A percentile compares a stretch with the other conserved stretches of the same genome.
These are phyloP conservation scores for Drosophila paramelanica DNA, from an alignment of 2,888 invertebrate genomes.

Conservation along the genomic window DNA sequence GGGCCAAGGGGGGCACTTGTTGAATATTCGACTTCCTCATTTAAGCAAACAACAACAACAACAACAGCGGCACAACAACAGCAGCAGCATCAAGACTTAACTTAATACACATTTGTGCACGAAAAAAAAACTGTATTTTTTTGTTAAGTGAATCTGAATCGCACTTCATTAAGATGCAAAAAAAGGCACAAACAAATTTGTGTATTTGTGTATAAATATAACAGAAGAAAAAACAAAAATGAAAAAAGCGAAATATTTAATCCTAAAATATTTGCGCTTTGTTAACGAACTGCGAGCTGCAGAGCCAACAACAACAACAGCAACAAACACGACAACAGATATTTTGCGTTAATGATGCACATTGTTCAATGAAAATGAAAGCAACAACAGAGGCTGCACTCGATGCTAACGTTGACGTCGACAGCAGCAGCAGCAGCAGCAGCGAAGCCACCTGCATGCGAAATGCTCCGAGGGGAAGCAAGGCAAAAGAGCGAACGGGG, in stretches of 20 bases:
- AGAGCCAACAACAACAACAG: slow-evolving; percentile 40
- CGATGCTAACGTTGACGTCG: neutral
- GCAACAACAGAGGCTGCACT: slow-evolving; percentile 43
- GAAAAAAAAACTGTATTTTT: slow-evolving; percentile 10
- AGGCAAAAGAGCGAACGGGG: too few species aligned
- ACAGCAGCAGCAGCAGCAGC: neutral
- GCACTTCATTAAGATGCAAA: slow-evolving; percentile 74
- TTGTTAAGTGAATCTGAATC: slow-evolving; percentile 69
- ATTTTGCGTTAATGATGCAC: slow-evolving; percentile 76
- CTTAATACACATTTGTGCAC: slow-evolving; percentile 44
- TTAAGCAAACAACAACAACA: slow-evolving; percentile 38
- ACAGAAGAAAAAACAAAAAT: slow-evolving; percentile 37
- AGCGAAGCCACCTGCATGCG: slow-evolving; percentile 26
- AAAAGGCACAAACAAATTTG: slow-evolving; percentile 45
- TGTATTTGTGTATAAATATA: slow-evolving; percentile 65
- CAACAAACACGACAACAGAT: slow-evolving; percentile 28
- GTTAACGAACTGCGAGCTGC: slow-evolving; percentile 62
- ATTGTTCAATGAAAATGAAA: slow-evolving; percentile 80
- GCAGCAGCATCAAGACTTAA: slow-evolving; percentile 26
- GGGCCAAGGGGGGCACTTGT: slow-evolving; percentile 54
- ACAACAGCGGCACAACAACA: slow-evolving; percentile 8
- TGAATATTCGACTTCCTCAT: slow-evolving; percentile 74
- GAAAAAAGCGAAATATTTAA: slow-evolving; percentile 48
- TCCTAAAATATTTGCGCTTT: slow-evolving; percentile 79
- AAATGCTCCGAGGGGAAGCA: neutral